phyloP scores from a whole-genome alignment of 2,888 invertebrate species.

The Metopia argyrocephala region DNA sequence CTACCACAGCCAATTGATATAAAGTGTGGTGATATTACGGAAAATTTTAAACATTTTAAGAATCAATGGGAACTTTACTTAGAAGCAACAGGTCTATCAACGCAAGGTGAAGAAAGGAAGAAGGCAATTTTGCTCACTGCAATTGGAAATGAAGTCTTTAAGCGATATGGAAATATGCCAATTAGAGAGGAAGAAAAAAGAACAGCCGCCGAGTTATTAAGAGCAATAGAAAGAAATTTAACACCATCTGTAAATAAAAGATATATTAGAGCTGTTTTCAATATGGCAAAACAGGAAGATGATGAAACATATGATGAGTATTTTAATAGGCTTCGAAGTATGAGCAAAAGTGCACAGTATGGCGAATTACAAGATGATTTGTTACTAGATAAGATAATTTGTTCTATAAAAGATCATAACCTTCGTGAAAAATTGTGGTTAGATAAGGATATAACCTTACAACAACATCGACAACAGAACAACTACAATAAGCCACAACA shows the following conservation, averaged over 20 bases:
- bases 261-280: constrained; percentile 24
- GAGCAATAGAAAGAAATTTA: constrained; percentile 15
- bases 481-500: not conserved
- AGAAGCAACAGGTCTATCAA: not conserved
- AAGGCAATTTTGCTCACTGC: constrained; percentile 27
- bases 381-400: constrained; percentile 24
- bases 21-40: constrained; percentile 14
- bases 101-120: constrained; percentile 23
- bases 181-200: not conserved
- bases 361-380: not conserved
- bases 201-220: not conserved
- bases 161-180: constrained; percentile 23
- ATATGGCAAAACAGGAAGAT: constrained; percentile 14
- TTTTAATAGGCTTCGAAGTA: constrained; percentile 1
- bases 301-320: constrained; percentile 14
- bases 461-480: not conserved
- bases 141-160: constrained; percentile 16
- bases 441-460: constrained; percentile 24
- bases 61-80: constrained; percentile 23
- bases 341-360: constrained; percentile 2
- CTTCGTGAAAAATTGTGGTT: constrained; percentile 24
- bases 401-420: constrained; percentile 14
- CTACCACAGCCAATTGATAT: constrained; percentile 5
- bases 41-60: too few species aligned
- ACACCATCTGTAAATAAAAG: constrained; percentile 13